Evolutionary conservation across 1,140 invertebrate species (phyloP), one percentile per base, ranked within the genome.

Genomic region (Zaprionus ghesquierei): DNA sequence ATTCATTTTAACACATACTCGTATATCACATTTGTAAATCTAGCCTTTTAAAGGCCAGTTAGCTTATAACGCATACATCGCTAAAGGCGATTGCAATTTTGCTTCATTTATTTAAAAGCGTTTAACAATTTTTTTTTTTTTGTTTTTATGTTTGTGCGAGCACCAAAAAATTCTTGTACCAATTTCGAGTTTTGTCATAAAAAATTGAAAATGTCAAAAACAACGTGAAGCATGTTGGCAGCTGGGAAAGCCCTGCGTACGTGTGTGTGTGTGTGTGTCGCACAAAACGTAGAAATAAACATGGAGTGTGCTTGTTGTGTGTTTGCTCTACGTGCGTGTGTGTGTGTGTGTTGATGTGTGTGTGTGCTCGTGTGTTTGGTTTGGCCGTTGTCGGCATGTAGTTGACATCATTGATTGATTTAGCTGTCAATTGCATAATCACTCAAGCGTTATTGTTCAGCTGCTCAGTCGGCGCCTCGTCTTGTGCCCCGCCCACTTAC

Each of bases 341-440:
- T 46, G 35, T 38, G 27, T 41, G 50, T 51, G 41, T 58, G 35
- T 63, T 22, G 53, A 29, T 61, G 56, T 27, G 44, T 27, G 62
- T 59, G 50, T 60, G 27, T 23, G 20, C 2, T 15, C 5, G n/a
- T 54, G 33, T 63, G 70, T 68, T 63, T 78, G 65, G 54, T 61
- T 61, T 66, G 69, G 41, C 55, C 74, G 53, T 77, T 59, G 76
- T 62, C 76, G 77, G 84, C 84, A 84, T 89, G 84, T 89, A 89
- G 85, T 89, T 90, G 87, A 90, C 87, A 90, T 90, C 87, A 90
- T 89, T 90, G 87, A 90, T 90, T 90, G 87, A 90, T 90, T 90
- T 90, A 90, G 87, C 87, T 90, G 87, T 90, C 87, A 90, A 90
- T 90, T 90, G 87, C 87, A 90, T 90, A 90, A 90, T 90, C 87